Conservation (phyloP, 92 coral and sea anemone genomes). For the Diadumene lineata region DNA sequence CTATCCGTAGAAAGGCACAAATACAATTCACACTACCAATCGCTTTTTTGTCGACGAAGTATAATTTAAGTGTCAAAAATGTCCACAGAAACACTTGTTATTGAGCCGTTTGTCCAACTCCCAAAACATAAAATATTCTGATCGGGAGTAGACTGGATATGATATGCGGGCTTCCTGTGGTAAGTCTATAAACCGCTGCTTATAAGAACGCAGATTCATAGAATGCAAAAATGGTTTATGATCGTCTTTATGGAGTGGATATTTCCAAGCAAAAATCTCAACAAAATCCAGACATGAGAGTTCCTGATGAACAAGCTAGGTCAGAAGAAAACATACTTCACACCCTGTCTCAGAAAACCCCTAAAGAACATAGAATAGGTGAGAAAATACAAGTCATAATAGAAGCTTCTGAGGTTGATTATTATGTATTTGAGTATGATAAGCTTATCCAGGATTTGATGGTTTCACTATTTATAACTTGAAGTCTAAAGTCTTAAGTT, state of each 20-base stretch:
- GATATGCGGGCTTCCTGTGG: constrained; percentile 20
- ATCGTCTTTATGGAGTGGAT: constrained; percentile 68
- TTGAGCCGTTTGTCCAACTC: not conserved
- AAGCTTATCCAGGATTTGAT: too few species aligned
- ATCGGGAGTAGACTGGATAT: not conserved
- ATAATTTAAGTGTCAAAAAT: not conserved
- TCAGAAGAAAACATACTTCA: constrained; percentile 71
- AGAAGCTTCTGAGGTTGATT: too few species aligned
- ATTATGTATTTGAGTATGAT: too few species aligned
- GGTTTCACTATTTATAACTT: too few species aligned
- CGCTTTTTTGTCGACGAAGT: not conserved
- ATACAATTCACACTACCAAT: not conserved
- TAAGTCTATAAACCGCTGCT: not conserved
- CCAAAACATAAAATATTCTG: not conserved
- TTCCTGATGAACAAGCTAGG: constrained; percentile 27
- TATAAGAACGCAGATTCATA: too few species aligned
- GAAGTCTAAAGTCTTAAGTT: too few species aligned
- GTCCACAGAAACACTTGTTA: not conserved
- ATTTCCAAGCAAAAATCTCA: constrained; percentile 47
- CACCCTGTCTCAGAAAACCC: constrained; percentile 66
- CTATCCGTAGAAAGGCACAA: not conserved
- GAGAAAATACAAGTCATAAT: constrained; percentile 25
- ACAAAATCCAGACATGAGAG: constrained; percentile 41
- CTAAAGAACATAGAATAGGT: constrained; percentile 85
- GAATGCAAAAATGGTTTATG: constrained; percentile 76